A percentile compares a stretch with the other conserved stretches of the same genome.
phyloP scores from a whole-genome alignment of 2,888 invertebrate species.

The Argyresthia albistria region DNA sequence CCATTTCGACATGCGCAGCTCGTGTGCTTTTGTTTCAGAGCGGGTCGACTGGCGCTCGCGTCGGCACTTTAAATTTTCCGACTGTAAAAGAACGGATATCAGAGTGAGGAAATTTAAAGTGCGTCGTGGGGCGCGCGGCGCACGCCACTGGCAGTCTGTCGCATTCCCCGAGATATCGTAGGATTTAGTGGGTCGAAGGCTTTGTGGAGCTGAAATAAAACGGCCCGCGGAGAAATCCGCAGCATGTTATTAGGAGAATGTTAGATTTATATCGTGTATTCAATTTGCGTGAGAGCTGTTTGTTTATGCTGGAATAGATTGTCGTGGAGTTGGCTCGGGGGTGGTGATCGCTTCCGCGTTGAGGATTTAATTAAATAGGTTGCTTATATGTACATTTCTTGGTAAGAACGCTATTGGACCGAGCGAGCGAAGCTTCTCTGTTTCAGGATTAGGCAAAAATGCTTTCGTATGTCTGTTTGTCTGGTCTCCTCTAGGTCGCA shows the following conservation, averaged over 20 bases:
- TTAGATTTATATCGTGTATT: slow-evolving; percentile 66
- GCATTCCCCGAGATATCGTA: slow-evolving; percentile 43
- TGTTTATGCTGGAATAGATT: slow-evolving; percentile 26
- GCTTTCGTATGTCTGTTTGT: too few relatives aligned
- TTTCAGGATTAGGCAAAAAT: too few relatives aligned
- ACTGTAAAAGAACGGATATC: slow-evolving; percentile 42
- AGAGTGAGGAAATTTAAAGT: slow-evolving; percentile 48
- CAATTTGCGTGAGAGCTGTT: slow-evolving; percentile 62
- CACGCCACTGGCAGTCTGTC: slow-evolving; percentile 12
- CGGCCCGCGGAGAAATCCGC: slow-evolving; percentile 63
- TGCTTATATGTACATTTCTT: too few relatives aligned
- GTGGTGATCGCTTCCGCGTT: slow-evolving; percentile 10
- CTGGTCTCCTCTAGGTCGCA: too few relatives aligned
- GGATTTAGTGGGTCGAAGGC: slow-evolving; percentile 63
- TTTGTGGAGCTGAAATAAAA: slow-evolving; percentile 62
- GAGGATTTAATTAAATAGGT: neutral
- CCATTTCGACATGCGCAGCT: neutral
- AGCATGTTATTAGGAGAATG: slow-evolving; percentile 57
- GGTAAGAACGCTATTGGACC: too few relatives aligned
- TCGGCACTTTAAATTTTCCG: slow-evolving; percentile 57
- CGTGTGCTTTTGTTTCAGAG: slow-evolving; percentile 2
- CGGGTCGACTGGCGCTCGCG: slow-evolving; percentile 33
- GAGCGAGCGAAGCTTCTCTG: too few relatives aligned
- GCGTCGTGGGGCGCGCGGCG: slow-evolving; percentile 22
- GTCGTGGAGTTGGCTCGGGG: neutral